Percentiles rank a stretch among this genome's conserved stretches.
Evolutionary conservation across 2,888 invertebrate genomes (phyloP).

Genomic region (Aelia acuminata): DNA sequence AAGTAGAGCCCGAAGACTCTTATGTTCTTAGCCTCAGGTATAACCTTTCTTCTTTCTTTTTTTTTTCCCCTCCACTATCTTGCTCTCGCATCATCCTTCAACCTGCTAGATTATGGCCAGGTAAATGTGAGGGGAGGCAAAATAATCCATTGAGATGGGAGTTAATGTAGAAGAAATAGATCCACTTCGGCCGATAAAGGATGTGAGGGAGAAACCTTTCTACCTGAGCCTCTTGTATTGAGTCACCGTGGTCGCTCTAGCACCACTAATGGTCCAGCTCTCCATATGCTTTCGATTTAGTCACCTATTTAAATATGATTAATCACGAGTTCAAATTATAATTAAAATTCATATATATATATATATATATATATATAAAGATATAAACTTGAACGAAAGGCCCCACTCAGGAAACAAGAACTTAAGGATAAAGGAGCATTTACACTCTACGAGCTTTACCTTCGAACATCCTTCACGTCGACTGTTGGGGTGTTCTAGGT

Average conservation of each 20-base stretch:
- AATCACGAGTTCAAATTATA: no score
- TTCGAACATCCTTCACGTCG: no score
- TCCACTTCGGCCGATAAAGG: constrained; percentile 6
- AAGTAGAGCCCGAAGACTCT: neutral
- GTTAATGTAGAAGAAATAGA: constrained; percentile 37
- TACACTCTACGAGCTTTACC: no score
- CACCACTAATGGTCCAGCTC: neutral
- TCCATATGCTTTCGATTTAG: neutral
- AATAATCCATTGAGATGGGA: constrained; percentile 35
- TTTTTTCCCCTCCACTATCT: neutral
- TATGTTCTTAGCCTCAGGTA: neutral
- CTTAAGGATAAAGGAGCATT: no score
- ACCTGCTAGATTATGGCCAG: constrained; percentile 27
- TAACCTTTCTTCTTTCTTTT: neutral
- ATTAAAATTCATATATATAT: no score
- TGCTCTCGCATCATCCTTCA: constrained; percentile 22
- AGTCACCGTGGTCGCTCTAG: neutral
- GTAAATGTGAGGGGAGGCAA: constrained; percentile 34
- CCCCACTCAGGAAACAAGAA: no score
- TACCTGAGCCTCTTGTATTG: neutral
- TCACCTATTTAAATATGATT: neutral
- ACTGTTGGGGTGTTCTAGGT: no score
- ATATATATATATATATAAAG: no score
- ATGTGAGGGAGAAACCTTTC: neutral
- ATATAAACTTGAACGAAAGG: no score